These are phyloP conservation scores for Miniopterus natalensis DNA, from an alignment of 2,113 vertebrate genomes.

Conservation along the genomic window DNA sequence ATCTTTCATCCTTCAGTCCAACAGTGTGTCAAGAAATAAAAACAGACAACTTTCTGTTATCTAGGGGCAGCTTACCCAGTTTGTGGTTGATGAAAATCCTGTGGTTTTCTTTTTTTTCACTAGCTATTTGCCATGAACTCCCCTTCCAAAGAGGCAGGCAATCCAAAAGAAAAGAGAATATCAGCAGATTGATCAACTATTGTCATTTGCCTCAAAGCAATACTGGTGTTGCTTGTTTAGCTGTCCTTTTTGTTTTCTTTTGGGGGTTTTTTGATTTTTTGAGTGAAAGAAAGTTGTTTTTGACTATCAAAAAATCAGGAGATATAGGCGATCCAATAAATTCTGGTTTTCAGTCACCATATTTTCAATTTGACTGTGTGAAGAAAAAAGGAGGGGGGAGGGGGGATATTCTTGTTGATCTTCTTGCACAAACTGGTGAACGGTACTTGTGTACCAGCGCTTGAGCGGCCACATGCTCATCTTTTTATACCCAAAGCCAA, in stretches of 20 bases:
- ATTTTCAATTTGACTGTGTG: not conserved
- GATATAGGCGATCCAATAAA: not conserved
- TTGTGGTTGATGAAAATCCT: not conserved
- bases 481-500: constrained; percentile 16
- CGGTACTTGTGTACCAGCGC: not conserved
- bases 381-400: not conserved
- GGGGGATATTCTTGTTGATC: not conserved
- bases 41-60: not conserved
- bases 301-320: not conserved
- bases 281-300: constrained; percentile 9
- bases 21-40: not conserved
- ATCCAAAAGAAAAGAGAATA: not conserved
- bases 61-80: not conserved
- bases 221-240: not conserved
- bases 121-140: not conserved
- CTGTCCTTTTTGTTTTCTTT: not conserved
- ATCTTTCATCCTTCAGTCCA: not conserved
- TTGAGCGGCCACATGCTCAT: not conserved
- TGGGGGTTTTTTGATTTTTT: not conserved
- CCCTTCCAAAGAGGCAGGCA: not conserved
- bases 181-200: not conserved
- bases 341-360: not conserved
- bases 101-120: not conserved
- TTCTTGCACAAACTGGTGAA: not conserved
- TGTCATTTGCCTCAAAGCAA: not conserved